phyloP scores from a whole-genome alignment of 1,140 invertebrate species.

The Pararge aegeria region DNA sequence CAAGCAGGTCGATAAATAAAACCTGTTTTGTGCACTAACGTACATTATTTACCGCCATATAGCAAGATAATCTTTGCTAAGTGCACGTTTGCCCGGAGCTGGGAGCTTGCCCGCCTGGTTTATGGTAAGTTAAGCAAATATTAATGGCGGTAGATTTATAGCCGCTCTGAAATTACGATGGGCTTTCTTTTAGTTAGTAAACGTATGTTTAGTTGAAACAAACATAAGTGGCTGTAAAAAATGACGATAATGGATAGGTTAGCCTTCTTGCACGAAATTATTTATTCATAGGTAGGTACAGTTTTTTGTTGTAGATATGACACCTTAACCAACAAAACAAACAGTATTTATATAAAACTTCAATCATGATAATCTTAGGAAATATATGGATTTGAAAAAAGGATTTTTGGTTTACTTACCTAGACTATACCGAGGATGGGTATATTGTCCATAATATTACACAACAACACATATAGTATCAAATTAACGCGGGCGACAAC shows the following conservation, averaged over 20 bases:
- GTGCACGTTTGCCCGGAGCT: conserved; percentile 56
- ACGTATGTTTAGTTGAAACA: conserved; percentile 1
- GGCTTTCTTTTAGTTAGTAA: conserved; percentile 20
- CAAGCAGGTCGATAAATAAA: conserved; percentile 9
- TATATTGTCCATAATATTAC: too few species aligned
- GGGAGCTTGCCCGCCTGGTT: conserved; percentile 48
- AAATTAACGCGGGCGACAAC: too few species aligned
- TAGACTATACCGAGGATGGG: too few species aligned
- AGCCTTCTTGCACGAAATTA: too few species aligned
- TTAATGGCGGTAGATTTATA: conserved; percentile 62
- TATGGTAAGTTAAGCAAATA: conserved; percentile 71
- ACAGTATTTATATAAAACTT: too few species aligned
- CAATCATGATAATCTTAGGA: too few species aligned
- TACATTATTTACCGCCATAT: conserved; percentile 57
- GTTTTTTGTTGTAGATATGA: too few species aligned
- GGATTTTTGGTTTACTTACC: too few species aligned
- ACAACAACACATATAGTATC: too few species aligned
- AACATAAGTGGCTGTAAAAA: conserved; percentile 6
- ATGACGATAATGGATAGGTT: background rate
- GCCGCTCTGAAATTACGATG: conserved; percentile 34
- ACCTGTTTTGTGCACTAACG: conserved; percentile 12
- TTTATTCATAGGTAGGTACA: too few species aligned
- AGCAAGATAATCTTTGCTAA: conserved; percentile 69
- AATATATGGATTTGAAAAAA: too few species aligned
- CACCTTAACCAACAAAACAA: too few species aligned